phyloP scores from a whole-genome alignment of 2,797 vertebrate species.

The Molossus alvarezi region DNA sequence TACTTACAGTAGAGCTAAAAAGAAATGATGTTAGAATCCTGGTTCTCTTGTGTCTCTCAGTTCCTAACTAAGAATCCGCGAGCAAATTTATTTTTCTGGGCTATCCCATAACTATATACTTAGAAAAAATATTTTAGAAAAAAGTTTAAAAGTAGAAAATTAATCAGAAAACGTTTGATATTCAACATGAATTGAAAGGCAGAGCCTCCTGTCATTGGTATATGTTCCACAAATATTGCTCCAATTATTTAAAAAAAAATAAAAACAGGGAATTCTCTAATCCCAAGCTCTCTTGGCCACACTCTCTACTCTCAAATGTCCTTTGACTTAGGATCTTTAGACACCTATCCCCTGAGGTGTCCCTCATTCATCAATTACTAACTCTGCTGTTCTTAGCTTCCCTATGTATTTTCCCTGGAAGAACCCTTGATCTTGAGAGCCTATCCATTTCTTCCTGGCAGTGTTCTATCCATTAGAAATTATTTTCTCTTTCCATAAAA shows the following conservation, averaged over 20 bases:
- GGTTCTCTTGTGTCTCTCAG: background rate
- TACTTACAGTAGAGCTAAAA: background rate
- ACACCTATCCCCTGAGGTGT: background rate
- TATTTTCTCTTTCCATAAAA: background rate
- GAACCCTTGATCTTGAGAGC: background rate
- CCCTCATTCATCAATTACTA: background rate
- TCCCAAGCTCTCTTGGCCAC: background rate
- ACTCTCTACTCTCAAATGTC: background rate
- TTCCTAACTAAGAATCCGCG: background rate
- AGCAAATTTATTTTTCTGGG: background rate
- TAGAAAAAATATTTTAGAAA: slow-evolving; percentile 8
- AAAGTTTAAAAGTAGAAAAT: slow-evolving; percentile 23
- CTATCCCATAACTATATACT: background rate
- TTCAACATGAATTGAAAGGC: background rate
- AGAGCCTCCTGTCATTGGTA: background rate
- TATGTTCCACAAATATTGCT: background rate
- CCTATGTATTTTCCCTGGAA: background rate
- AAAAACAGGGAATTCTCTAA: background rate
- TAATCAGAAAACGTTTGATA: background rate
- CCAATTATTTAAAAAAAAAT: background rate
- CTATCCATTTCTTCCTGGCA: background rate
- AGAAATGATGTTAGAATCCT: background rate
- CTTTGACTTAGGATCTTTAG: background rate
- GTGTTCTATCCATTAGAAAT: background rate
- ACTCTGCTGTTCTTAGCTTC: background rate